Conservation (phyloP, 2,888 invertebrate species). For the Amphiduros pacificus region DNA sequence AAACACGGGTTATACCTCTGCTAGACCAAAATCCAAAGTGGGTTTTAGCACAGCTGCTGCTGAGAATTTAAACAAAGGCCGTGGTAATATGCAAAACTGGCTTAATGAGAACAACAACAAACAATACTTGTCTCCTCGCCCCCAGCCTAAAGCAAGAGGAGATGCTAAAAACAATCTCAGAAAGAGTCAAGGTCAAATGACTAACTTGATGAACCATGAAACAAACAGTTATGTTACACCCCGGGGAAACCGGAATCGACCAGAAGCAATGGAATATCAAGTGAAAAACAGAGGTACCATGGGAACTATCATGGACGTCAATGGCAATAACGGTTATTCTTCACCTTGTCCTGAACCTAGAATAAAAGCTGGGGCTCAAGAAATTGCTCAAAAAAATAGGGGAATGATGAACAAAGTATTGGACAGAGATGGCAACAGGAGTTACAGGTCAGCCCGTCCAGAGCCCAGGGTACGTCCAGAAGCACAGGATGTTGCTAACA, state of each 20-base stretch:
- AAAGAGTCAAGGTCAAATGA: conserved; percentile 14
- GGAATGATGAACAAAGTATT: conserved; percentile 18
- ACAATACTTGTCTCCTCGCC: conserved; percentile 19
- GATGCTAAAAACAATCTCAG: conserved; percentile 19
- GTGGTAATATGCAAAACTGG: conserved; percentile 16
- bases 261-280: conserved; percentile 2
- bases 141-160: conserved; percentile 2
- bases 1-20: background rate
- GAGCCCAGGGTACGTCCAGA: conserved; percentile 21
- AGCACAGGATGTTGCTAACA: conserved; percentile 15
- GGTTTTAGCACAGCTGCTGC: background rate
- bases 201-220: conserved; percentile 5
- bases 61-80: conserved; percentile 17
- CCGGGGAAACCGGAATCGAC: background rate
- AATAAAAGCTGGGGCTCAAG: conserved; percentile 5
- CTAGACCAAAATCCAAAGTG: background rate
- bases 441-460: background rate
- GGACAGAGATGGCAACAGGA: conserved; percentile 4
- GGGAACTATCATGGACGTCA: conserved; percentile 7
- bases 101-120: conserved; percentile 12
- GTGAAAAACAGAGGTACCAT: conserved; percentile 8
- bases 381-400: background rate
- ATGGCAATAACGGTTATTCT: conserved; percentile 18
- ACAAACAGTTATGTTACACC: conserved; percentile 14
- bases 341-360: conserved; percentile 12